phyloP scores from a whole-genome alignment of 2,888 invertebrate species.

The Machimus rusticus region DNA sequence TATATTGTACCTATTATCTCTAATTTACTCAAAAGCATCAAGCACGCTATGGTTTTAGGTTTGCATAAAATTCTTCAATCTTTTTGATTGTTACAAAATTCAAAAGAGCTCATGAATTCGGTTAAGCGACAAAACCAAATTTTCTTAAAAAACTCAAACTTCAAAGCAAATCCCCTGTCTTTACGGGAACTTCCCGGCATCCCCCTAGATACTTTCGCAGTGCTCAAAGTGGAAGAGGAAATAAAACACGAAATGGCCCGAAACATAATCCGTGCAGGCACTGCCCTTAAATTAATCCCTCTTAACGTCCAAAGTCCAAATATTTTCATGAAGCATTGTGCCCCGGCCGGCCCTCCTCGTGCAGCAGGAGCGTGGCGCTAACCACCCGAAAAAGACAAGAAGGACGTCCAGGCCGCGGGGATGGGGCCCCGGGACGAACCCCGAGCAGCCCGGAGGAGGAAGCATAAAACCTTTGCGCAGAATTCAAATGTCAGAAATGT shows the following conservation, averaged over 20 bases:
- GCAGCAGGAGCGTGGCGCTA: not conserved
- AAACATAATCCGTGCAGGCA: slow-evolving; percentile 24
- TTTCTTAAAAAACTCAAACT: not conserved
- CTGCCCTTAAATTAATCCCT: slow-evolving; percentile 38
- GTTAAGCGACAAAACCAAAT: not conserved
- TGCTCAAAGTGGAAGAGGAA: slow-evolving; percentile 8
- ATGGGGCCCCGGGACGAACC: not conserved
- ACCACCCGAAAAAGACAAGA: slow-evolving; percentile 26
- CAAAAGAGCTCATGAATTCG: not conserved
- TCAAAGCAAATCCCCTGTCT: not conserved
- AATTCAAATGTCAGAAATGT: slow-evolving; percentile 51
- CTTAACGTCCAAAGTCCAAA: slow-evolving; percentile 37
- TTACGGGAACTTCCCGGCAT: not conserved
- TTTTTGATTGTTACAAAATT: not conserved
- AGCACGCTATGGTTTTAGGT: too few relatives aligned
- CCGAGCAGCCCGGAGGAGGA: not conserved
- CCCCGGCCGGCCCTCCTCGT: not conserved
- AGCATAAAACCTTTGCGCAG: slow-evolving; percentile 49
- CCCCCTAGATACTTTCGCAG: not conserved
- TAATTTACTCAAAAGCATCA: too few relatives aligned
- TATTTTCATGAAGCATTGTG: slow-evolving; percentile 24
- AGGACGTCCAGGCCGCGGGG: not conserved
- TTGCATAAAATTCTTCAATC: not conserved
- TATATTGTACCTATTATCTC: too few relatives aligned
- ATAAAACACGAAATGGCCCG: slow-evolving; percentile 24